A percentile compares a stretch with the other conserved stretches of the same genome.
phyloP scores from a whole-genome alignment of 2,113 vertebrate species.

The Perca fluviatilis region DNA sequence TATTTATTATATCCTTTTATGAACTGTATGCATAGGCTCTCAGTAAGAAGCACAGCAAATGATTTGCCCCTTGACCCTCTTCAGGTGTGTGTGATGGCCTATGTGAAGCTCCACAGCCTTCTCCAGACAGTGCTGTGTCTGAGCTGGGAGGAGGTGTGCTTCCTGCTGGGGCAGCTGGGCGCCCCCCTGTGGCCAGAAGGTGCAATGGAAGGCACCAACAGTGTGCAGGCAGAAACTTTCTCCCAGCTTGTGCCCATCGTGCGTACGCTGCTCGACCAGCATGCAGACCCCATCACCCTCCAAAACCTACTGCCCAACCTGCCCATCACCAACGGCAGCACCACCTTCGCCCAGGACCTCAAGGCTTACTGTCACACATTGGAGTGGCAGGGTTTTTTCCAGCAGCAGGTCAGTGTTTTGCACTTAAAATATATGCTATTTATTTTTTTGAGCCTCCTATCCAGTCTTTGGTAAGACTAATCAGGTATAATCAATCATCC shows the following conservation, averaged over 20 bases:
- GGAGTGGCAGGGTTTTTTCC: constrained; percentile 94
- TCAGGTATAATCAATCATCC: constrained; percentile 11
- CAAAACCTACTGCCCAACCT: constrained; percentile 91
- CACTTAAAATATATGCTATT: constrained; percentile 16
- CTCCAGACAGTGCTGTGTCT: constrained; percentile 90
- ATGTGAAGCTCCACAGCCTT: constrained; percentile 94
- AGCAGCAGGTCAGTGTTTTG: constrained; percentile 88
- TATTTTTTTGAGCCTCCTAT: constrained; percentile 25
- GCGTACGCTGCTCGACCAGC: constrained; percentile 92
- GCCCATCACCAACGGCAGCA: constrained; percentile 94
- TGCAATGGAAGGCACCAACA: constrained; percentile 4
- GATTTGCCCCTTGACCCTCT: neutral
- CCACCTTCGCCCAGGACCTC: constrained; percentile 95
- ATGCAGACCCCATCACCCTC: constrained; percentile 87
- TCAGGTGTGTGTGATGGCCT: constrained; percentile 93
- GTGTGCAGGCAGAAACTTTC: constrained; percentile 80
- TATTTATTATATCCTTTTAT: neutral
- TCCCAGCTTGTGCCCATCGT: constrained; percentile 92
- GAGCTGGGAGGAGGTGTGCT: constrained; percentile 92
- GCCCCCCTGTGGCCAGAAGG: constrained; percentile 84
- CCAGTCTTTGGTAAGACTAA: constrained; percentile 2
- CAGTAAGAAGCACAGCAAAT: neutral
- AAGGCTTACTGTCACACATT: constrained; percentile 88
- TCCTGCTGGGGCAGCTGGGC: constrained; percentile 92
- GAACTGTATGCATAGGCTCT: neutral